Base-by-base conservation (phyloP, 2,113 vertebrate species). In the Sinocyclocheilus grahami region DNA sequence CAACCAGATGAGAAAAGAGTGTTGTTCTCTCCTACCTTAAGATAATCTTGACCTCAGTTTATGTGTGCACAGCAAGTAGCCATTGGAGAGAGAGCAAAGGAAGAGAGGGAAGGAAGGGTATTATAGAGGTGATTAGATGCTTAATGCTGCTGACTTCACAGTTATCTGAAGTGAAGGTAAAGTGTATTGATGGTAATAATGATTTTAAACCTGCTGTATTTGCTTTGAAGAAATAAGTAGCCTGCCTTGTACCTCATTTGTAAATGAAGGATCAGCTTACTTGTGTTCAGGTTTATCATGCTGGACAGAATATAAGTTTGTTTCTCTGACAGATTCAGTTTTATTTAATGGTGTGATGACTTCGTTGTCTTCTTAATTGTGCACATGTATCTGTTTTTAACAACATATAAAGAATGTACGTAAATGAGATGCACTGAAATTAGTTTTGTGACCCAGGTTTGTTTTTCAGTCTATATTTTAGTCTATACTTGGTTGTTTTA, bases 141-240 rank as follows among this genome's bases (percentile, higher is more conserved):
- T 46, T 39, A 20, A 33, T 51, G 33, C 67, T 72, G 33, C 58
- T 79, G 46, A 74, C 55, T 62, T 58, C 39, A 37, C 37, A 51
- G 53, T 77, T 67, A 81, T 81, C n/a, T 83, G 42, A 83, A 63
- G 6, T 24, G n/a, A 53, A 71, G 42, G 4, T 11, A 39, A 48
- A 75, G 42, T 75, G 22, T 48, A 75, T 48, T 39, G 39, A 39
- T n/a, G 42, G 5, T 24, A 11, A 24, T 48, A 6, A 48, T 24
- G 72, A 48, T 75, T 48, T 75, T 27, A 24, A 63, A 27, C n/a
- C n/a, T 63, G 62, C 62, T 63, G 3, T 63, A 12, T 63, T 27
- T 63, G 12, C 72, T 48, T 6, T 24, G 42, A 14, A 75, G 72
- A 75, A 39, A 75, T 14, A 24, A 48, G 72, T 24, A 13, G 33